Conservation (phyloP, 1,140 invertebrate genomes). For the Halictus rubicundus region DNA sequence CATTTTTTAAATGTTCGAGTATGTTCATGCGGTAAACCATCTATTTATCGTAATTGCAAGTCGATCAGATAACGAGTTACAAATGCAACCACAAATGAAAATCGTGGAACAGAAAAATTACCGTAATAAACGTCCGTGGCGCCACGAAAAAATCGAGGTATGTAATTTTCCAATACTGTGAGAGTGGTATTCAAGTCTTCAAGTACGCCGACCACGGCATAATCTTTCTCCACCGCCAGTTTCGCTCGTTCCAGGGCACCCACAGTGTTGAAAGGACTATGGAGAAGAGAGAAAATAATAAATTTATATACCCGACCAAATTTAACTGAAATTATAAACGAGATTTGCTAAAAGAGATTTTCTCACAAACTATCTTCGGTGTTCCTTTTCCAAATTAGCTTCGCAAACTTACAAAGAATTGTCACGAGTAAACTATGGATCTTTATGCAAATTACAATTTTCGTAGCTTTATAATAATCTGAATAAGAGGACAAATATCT, state of each 20-base stretch:
- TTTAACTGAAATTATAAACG: too few relatives aligned
- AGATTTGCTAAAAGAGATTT: too few relatives aligned
- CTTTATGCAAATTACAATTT: too few relatives aligned
- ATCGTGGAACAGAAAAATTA: conserved; percentile 72
- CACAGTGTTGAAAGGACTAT: conserved; percentile 91
- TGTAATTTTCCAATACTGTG: conserved; percentile 90
- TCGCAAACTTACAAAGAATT: too few relatives aligned
- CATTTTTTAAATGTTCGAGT: too few relatives aligned
- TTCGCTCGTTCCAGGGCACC: conserved; percentile 92
- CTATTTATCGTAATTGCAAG: not conserved
- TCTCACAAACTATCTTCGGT: too few relatives aligned
- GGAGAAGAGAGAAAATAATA: not conserved
- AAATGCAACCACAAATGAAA: not conserved
- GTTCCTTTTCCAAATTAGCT: too few relatives aligned
- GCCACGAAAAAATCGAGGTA: conserved; percentile 91
- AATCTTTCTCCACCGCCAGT: conserved; percentile 90
- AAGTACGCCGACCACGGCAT: conserved; percentile 92
- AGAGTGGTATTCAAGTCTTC: conserved; percentile 93
- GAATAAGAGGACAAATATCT: too few relatives aligned
- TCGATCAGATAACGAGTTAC: not conserved
- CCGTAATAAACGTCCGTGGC: conserved; percentile 90
- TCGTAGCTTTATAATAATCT: too few relatives aligned
- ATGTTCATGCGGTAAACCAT: too few relatives aligned
- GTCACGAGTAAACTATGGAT: too few relatives aligned
- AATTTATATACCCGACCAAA: not conserved